Conservation (phyloP, 2,797 vertebrate genomes). For the Hyperoplus immaculatus region DNA sequence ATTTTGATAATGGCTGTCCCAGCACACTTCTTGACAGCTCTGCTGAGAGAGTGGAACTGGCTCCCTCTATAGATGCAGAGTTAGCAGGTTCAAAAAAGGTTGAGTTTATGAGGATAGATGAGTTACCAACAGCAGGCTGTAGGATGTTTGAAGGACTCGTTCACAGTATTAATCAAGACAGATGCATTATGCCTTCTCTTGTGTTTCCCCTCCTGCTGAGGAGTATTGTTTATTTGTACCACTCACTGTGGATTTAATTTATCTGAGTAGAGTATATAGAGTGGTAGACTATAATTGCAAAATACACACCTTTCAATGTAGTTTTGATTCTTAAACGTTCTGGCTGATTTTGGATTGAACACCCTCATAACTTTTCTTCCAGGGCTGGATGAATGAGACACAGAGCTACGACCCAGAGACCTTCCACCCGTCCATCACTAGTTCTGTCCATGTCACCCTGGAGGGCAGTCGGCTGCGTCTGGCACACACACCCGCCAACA, state of each 20-base stretch:
- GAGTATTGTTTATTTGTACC: constrained; percentile 46
- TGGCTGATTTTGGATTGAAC: constrained; percentile 3
- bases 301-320: neutral
- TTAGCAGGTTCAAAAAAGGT: constrained; percentile 22
- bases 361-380: constrained; percentile 6
- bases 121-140: constrained; percentile 9
- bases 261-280: constrained; percentile 24
- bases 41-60: constrained; percentile 16
- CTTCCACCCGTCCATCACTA: constrained; percentile 86
- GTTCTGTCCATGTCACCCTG: constrained; percentile 87
- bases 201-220: constrained; percentile 72
- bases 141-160: constrained; percentile 40
- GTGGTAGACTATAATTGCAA: neutral
- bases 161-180: constrained; percentile 61
- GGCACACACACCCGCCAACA: constrained; percentile 85
- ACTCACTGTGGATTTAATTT: constrained; percentile 34
- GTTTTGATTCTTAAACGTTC: constrained; percentile 1
- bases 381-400: constrained; percentile 93
- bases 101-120: constrained; percentile 15
- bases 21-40: constrained; percentile 24
- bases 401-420: constrained; percentile 87
- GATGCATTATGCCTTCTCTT: constrained; percentile 57
- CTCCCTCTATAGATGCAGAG: constrained; percentile 16
- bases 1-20: constrained; percentile 36
- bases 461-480: constrained; percentile 84